Evolutionary conservation across 2,113 vertebrate genomes (phyloP).

Genomic region (Microcebus ravelobensis): DNA sequence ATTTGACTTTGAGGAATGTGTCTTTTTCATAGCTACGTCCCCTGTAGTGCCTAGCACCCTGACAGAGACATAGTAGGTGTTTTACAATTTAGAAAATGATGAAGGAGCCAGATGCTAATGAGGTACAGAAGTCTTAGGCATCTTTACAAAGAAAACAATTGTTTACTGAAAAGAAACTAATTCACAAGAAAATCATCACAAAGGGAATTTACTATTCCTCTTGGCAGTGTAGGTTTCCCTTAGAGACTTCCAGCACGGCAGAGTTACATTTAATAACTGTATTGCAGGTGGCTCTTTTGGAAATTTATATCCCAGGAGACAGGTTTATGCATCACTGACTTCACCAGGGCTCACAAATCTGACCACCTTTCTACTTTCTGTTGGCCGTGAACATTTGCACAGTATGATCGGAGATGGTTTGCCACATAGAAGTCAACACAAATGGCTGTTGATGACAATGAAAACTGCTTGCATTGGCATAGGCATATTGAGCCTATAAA

Average conservation of each 20-base stretch:
- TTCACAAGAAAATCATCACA: not conserved
- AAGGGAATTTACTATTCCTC: not conserved
- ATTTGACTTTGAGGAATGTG: not conserved
- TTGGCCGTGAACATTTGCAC: not conserved
- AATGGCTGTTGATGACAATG: not conserved
- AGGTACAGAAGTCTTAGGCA: not conserved
- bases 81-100: not conserved
- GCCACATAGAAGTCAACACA: not conserved
- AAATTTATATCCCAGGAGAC: not conserved
- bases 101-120: not conserved
- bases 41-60: not conserved
- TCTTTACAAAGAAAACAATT: not conserved
- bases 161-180: constrained; percentile 30
- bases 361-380: not conserved
- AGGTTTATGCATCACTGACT: not conserved
- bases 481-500: not conserved
- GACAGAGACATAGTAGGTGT: not conserved
- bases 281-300: not conserved
- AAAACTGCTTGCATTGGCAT: not conserved
- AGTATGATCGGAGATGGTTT: not conserved
- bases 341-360: not conserved
- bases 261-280: not conserved
- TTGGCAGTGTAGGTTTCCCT: not conserved
- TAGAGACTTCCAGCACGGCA: not conserved
- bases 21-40: not conserved